These are phyloP conservation scores for Syndactyla subalaris DNA, from an alignment of 2,797 vertebrate species.

Conservation along the genomic window DNA sequence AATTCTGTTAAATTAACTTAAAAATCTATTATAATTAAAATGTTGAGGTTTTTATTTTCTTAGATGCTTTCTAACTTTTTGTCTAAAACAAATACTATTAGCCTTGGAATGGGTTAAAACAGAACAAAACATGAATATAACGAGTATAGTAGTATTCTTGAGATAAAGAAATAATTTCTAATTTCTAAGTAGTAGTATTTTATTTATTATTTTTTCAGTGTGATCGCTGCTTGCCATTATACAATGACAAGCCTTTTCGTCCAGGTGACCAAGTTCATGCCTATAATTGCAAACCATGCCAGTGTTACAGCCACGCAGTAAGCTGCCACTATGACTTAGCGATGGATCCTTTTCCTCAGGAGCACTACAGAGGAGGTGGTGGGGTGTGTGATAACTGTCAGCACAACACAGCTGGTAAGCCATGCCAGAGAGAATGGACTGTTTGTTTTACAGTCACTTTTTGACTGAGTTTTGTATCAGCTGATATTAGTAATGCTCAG, in stretches of 20 bases:
- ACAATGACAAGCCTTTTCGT: slow-evolving; percentile 91
- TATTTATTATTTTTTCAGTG: slow-evolving; percentile 76
- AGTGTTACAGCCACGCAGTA: slow-evolving; percentile 83
- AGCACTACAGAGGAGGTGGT: slow-evolving; percentile 85
- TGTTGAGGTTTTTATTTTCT: not conserved
- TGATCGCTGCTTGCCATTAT: slow-evolving; percentile 84
- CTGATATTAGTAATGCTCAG: not conserved
- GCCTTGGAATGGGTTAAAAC: not conserved
- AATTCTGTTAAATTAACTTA: not conserved
- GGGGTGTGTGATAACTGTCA: slow-evolving; percentile 89
- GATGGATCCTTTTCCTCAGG: slow-evolving; percentile 82
- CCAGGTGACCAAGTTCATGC: slow-evolving; percentile 85
- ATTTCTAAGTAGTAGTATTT: not conserved
- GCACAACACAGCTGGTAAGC: slow-evolving; percentile 88
- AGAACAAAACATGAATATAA: not conserved
- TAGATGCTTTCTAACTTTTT: not conserved
- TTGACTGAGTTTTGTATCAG: not conserved
- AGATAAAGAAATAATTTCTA: not conserved
- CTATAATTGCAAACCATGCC: slow-evolving; percentile 87
- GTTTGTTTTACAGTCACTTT: not conserved
- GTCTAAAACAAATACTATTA: not conserved
- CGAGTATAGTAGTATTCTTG: not conserved
- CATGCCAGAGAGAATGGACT: not conserved
- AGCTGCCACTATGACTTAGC: slow-evolving; percentile 87
- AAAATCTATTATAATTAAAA: not conserved